Evolutionary conservation across 2,797 vertebrate genomes (phyloP), one percentile per base, ranked within the genome.

Genomic region (Myotis myotis): DNA sequence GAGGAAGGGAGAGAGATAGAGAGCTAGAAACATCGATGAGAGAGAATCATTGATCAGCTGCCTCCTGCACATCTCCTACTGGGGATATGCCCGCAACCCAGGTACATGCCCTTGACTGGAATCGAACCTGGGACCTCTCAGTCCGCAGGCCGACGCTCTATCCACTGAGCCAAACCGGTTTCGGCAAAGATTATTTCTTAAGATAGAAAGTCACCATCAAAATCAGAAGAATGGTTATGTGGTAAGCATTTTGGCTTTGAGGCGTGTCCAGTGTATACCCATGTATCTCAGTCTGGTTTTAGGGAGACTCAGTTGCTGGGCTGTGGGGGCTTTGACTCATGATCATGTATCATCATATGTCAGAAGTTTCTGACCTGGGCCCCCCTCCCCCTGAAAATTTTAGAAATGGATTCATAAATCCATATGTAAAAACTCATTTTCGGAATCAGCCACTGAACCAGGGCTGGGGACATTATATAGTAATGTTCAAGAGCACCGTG

Each of bases 171-270:
- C n/a, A n/a, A n/a, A n/a, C n/a, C n/a, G n/a, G n/a, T n/a, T n/a
- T n/a, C n/a, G n/a, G n/a, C n/a, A 71, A 64, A 79, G 53, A 33
- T 86, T 75, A 10, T 91, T 83, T 92, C 44, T 89, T 82, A 36
- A 90, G 75, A 72, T 33, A 87, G 7, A 78, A 89, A 62, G 16
- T 91, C 7, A 76, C 4, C 28, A 75, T 41, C 75, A 47, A 95
- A 78, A 84, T 85, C 62, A 79, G 49, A 62, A 62, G 25, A 87
- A 90, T 78, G 6, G 13, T 70, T 81, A 71, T 81, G n/a, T 81
- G 57, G 41, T 70, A 90, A 89, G 86, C 22, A 85, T 68, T 94
- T 91, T 91, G 83, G 36, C 28, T 70, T 85, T 85, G 86, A 90
- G 16, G 20, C 68, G 0, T 60, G 23, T 49, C 17, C 36, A 64